Evolutionary conservation across 2,888 invertebrate genomes (phyloP), one percentile per base, ranked within the genome.

Genomic region (Eudemis profundana): DNA sequence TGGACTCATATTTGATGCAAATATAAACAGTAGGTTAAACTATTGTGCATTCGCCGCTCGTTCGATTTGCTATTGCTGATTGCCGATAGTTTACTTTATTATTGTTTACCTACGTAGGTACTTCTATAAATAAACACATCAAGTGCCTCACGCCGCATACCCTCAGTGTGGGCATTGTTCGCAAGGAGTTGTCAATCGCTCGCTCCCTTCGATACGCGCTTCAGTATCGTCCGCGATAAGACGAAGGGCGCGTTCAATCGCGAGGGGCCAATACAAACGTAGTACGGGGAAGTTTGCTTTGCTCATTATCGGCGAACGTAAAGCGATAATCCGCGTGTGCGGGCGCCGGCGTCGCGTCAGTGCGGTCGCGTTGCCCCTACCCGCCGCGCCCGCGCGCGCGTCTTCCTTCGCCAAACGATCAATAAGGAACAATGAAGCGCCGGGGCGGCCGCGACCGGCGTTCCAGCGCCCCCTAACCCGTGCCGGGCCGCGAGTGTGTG

Each of bases 241-340:
- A 83, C 78, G 77, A 75, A 79, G 82, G 81, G 80, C 81, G 74
- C 75, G 77, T 74, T 78, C 76, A 76, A 78, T 79, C 78, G 77
- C 73, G 74, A 73, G 72, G 74, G 77, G 74, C 76, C 78, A 75
- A 79, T 77, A 78, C 76, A 79, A 78, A 81, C 79, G 76, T 79
- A 65, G 70, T 70, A 74, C 68, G 72, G 78, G 85, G 84, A 82
- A 85, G 87, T 88, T 86, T 86, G 84, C 79, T 75, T 83, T 85
- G 76, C 75, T 86, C 76, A 86, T 90, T 90, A 89, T 85, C 85
- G 81, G 73, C 73, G 72, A 56, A 33, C 75, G 78, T 82, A 82
- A 78, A 79, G 79, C 78, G 83, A 85, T 86, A 86, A 87, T 85
- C 85, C 79, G 75, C 78, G 80, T 67, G 66, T 68, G 79, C 74